Base-by-base conservation (phyloP, 64 coral and sea anemone species). In the Platygyra sinensis region DNA sequence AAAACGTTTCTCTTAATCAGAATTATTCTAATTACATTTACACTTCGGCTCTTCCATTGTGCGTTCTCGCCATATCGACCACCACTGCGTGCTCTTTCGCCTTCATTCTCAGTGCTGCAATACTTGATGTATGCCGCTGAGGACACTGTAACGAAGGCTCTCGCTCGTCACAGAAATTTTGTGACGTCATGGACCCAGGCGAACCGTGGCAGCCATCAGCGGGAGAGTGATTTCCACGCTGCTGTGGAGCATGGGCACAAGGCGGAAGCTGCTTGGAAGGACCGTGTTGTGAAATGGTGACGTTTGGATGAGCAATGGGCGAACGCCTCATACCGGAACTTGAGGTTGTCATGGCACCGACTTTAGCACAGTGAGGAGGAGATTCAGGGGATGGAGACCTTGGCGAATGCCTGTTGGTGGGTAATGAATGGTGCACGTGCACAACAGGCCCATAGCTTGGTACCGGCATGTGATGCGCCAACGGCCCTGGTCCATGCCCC, bases 71-170 rank as follows among this genome's bases (percentile, higher is more conserved):
- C 97, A 99, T 96, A 51, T 89, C 97, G 85, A 99, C 95, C 79
- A 91, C 97, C 74, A 99, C 97, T 0, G 97, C 89, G 69, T 99
- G 97, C 72, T 99, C 97, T 63, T 99, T 99, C 24, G 97, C 97
- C 86, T 99, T 99, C 84, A 99, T 89, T 28, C 97, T 89, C 15
- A 99, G 74, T 12, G 94, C 94, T 5, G 94, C 91, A 77, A 99
- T 96, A 57, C 97, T 97, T 24, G 95, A 94, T 25, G 72, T 94
- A 38, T 97, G 95, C 30, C 95, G 92, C 42, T 75, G 86, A 10
- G 89, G 86, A 33, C 94, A 92, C 32, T 74, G 94, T 87, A 69
- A 87, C 52, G 38, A 79, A 50, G 49, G 73, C 73, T 89, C 89
- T 36, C 91, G 67, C 67, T 89, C 91, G 52, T 87, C 77, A 30